These are phyloP conservation scores for Drosophila picticornis DNA, from an alignment of 2,888 invertebrate species.

Conservation along the genomic window DNA sequence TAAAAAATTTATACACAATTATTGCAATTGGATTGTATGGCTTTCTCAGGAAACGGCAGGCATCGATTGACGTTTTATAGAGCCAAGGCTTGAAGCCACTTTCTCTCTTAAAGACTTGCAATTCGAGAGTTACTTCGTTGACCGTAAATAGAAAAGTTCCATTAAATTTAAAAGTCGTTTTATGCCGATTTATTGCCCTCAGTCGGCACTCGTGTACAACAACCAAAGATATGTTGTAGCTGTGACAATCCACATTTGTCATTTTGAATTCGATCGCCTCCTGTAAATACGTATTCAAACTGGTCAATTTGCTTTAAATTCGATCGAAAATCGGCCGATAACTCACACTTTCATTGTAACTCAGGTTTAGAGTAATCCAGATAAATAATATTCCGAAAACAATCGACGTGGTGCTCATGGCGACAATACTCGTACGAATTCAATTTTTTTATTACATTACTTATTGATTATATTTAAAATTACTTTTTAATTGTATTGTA, in stretches of 20 bases:
- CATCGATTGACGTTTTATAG: fast-evolving
- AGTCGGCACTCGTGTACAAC: slow-evolving; percentile 15
- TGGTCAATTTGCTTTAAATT: not conserved
- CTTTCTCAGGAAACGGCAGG: not conserved
- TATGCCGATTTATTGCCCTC: slow-evolving; percentile 25
- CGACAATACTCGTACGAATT: not conserved
- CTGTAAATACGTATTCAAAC: not conserved
- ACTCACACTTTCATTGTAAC: not conserved
- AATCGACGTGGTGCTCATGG: not conserved
- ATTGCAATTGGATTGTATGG: fast-evolving
- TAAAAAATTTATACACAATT: not conserved
- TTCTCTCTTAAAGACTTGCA: fast-evolving
- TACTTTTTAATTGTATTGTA: not conserved
- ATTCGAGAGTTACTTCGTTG: fast-evolving
- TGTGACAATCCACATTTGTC: slow-evolving; percentile 20
- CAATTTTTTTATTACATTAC: not conserved
- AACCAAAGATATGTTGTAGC: slow-evolving; percentile 7
- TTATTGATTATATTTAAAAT: not conserved
- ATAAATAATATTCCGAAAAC: not conserved
- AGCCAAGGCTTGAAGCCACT: not conserved
- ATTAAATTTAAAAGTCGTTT: slow-evolving; percentile 12
- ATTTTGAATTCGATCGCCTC: slow-evolving; percentile 20
- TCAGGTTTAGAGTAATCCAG: not conserved
- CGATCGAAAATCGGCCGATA: not conserved
- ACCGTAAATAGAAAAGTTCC: not conserved